Evolutionary conservation across 2,113 vertebrate genomes (phyloP), one percentile per base, ranked within the genome.

Genomic region (Columba livia): DNA sequence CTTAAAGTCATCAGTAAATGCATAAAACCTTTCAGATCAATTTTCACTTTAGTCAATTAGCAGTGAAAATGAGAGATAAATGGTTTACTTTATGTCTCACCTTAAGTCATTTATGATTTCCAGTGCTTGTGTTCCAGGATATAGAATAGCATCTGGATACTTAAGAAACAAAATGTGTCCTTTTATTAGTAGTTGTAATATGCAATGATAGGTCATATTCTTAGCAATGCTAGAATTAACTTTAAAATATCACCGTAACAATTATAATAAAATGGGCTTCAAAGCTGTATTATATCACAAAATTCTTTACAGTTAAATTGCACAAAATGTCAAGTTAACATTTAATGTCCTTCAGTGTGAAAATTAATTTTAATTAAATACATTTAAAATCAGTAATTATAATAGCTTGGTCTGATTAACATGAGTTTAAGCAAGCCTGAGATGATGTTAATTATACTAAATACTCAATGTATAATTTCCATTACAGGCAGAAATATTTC

Each of bases 281-380:
- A 62, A 64, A 90, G 5, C 14, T 84, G 5, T 64, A 60, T 56
- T 88, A 19, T 53, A 66, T 57, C 69, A 56, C 34, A 18, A 56
- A 36, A 53, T 57, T 64, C 36, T 81, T 77, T 85, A 31, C 38
- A 69, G 23, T 75, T 34, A 71, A 75, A 72, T 67, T 47, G 10
- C 40, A 69, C n/a, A 56, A 56, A 80, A 86, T 24, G 3, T 40
- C 36, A 60, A 64, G 34, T 53, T 81, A 89, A 53, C 9, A 48
- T 89, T 56, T 79, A 36, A 67, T 38, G 53, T 38, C 38, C 8
- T 57, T 67, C 25, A 48, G 5, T 61, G 24, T 48, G 51, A 86
- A 92, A 74, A 92, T 47, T 54, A 53, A 75, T 88, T 91, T 91
- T 79, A 67, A 96, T 65, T 69, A 85, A 65, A 72, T 85, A 36